These are phyloP conservation scores for Papilio gigon DNA, from an alignment of 2,888 invertebrate species.

Conservation along the genomic window DNA sequence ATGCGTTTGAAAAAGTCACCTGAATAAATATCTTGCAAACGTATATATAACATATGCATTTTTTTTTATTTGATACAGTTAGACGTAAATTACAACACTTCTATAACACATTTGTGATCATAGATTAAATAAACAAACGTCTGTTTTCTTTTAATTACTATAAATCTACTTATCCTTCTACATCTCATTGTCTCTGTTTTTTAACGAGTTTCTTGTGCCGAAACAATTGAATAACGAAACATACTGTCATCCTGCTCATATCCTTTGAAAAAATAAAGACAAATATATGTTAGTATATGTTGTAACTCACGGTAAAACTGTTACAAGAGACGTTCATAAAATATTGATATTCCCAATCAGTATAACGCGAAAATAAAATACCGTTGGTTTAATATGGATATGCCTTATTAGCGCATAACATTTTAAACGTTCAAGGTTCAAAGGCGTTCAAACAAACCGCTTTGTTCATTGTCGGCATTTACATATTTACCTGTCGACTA, in stretches of 20 bases:
- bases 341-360: neutral
- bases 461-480: constrained; percentile 4
- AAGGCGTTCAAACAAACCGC: constrained; percentile 21
- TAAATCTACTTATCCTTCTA: no score
- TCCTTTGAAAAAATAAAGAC: neutral
- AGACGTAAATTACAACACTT: no score
- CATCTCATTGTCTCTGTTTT: no score
- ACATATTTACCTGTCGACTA: constrained; percentile 20
- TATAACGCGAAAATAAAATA: neutral
- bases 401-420: constrained; percentile 5
- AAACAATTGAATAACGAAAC: no score
- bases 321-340: neutral
- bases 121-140: no score
- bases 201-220: no score
- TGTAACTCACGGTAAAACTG: no score
- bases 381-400: constrained; percentile 5
- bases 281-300: neutral
- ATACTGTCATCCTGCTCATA: no score
- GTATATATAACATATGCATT: neutral
- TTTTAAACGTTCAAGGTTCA: constrained; percentile 29
- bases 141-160: no score
- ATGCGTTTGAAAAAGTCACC: constrained; percentile 1
- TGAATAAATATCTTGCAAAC: constrained; percentile 1
- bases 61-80: neutral
- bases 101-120: no score